Evolutionary conservation across 1,140 invertebrate species (phyloP), one percentile per base, ranked within the genome.

Genomic region (Conus betulinus): DNA sequence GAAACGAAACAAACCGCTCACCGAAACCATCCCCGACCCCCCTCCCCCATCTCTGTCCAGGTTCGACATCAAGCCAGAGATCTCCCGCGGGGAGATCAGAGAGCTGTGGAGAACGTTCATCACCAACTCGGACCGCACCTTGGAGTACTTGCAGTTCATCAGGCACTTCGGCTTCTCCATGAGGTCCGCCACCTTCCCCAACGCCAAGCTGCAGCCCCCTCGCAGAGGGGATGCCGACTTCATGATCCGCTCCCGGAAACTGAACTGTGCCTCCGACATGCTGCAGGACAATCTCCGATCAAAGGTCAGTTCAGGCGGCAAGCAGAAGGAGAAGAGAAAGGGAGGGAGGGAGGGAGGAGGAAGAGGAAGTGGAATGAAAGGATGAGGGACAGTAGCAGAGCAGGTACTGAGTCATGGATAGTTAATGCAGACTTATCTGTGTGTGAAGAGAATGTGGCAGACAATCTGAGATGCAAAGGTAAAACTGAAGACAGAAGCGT

Each of bases 61-160:
- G 84, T 94, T 95, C 87, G 92, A 94, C 87, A 91, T 95, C 51
- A 89, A 89, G 63, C 95, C 94, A 27, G 92, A 94, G 85, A 91
- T 95, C 52, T 93, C 92, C n/a, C 91, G 94, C 11, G 94, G 94
- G 25, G 95, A 95, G 90, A 95, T 95, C 78, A 89, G 94, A 76
- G 92, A 94, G 57, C 78, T 95, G 27, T 95, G 95, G 95, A 91
- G 93, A 79, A 94, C 94, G 20, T 95, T 95, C 90, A 95, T 95
- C 78, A 94, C 94, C 60, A 95, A 95, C 91, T 91, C 93, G 17
- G 93, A 95, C 88, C 93, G 93, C 87, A 95, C 93, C 17, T 89
- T 95, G 17, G 95, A 95, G 39, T 95, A 93, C 82, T 90, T 92
- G 55, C 93, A 95, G 91, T 95, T 95, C 93, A 91, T 95, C 76